Conservation (phyloP, 2,113 vertebrate genomes). For the Bos indicus region DNA sequence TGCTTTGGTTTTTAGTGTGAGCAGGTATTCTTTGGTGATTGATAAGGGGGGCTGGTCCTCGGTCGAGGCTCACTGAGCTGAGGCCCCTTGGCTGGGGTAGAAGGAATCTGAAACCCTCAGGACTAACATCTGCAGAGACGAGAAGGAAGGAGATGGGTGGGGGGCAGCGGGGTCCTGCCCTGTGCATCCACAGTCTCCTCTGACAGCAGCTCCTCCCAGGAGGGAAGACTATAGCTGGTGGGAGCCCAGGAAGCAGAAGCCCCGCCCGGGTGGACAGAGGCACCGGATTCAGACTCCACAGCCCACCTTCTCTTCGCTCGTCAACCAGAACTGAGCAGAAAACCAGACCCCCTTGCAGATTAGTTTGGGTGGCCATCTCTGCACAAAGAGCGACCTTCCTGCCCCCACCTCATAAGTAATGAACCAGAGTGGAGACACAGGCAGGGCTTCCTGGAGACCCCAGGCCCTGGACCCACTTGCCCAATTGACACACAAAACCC, state of each 20-base stretch:
- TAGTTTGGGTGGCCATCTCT: no score
- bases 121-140: not conserved
- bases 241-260: not conserved
- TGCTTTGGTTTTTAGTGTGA: not conserved
- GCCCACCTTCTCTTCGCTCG: fast-evolving
- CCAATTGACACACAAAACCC: not conserved
- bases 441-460: not conserved
- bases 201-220: not conserved
- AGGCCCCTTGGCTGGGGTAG: not conserved
- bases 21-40: no score
- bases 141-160: not conserved
- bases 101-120: not conserved
- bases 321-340: not conserved
- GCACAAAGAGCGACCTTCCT: fast-evolving
- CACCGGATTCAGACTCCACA: not conserved
- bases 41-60: not conserved
- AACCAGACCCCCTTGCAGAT: fast-evolving
- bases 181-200: not conserved
- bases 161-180: no score
- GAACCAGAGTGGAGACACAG: fast-evolving
- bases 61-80: fast-evolving
- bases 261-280: fast-evolving
- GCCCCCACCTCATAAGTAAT: fast-evolving
- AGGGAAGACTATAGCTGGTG: not conserved
- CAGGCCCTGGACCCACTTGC: not conserved